Percentiles rank a stretch among this genome's conserved stretches.
These are phyloP conservation scores for Buteo buteo DNA, from an alignment of 2,113 vertebrate genomes.

Conservation along the genomic window DNA sequence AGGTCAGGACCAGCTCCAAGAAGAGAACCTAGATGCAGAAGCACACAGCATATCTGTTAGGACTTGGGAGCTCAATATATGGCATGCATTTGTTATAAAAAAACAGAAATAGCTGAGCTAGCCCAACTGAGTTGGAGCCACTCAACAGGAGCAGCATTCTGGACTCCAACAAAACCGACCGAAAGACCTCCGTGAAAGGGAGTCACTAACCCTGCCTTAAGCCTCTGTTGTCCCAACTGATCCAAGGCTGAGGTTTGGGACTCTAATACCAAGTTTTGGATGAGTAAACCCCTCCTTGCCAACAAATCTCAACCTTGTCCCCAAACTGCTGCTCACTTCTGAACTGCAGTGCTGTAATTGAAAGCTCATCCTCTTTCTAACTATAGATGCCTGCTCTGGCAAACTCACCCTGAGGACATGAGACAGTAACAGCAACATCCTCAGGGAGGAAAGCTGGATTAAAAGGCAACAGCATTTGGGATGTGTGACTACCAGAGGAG, in stretches of 20 bases:
- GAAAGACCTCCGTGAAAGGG: no score
- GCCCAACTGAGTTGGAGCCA: not conserved
- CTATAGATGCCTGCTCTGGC: not conserved
- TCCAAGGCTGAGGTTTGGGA: not conserved
- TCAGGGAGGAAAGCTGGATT: not conserved
- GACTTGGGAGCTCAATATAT: not conserved
- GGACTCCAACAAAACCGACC: not conserved
- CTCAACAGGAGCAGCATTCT: not conserved
- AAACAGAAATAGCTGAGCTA: not conserved
- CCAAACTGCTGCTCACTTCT: not conserved
- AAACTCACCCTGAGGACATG: not conserved
- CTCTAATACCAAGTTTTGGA: rapidly evolving
- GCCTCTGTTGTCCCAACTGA: not conserved
- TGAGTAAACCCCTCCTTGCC: not conserved
- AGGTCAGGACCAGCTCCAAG: not conserved
- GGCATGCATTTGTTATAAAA: not conserved
- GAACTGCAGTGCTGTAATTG: not conserved
- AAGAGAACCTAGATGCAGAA: not conserved
- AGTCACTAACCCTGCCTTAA: not conserved
- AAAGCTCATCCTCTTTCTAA: not conserved
- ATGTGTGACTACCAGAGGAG: not conserved
- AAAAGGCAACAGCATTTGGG: not conserved
- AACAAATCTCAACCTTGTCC: not conserved
- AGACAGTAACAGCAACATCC: not conserved
- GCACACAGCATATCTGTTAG: rapidly evolving